Evolutionary conservation across 2,113 vertebrate genomes (phyloP).

Genomic region (Brevimyrus niger): DNA sequence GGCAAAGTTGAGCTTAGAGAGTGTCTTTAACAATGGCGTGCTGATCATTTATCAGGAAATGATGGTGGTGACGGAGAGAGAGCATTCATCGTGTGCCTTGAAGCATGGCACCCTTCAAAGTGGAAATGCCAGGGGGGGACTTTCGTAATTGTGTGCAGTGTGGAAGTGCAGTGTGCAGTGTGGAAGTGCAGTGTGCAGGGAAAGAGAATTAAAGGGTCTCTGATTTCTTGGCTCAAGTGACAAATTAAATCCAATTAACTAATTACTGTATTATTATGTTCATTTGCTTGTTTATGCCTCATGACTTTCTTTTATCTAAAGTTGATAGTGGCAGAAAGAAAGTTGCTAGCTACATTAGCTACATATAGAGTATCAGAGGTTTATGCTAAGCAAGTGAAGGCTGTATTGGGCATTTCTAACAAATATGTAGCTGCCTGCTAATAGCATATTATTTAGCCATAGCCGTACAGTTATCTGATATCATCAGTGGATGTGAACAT

Average conservation of each 20-base stretch:
- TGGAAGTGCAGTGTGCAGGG: neutral
- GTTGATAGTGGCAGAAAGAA: neutral
- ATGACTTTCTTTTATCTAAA: neutral
- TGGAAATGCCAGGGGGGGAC: neutral
- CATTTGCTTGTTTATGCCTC: neutral
- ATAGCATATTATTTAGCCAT: neutral
- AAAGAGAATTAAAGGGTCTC: neutral
- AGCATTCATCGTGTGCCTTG: neutral
- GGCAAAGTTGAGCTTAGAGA: neutral
- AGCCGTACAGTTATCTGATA: neutral
- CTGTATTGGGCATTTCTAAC: neutral
- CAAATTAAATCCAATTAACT: slow-evolving; percentile 1
- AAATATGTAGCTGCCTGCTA: neutral
- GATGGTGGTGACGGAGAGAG: neutral
- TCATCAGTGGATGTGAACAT: neutral
- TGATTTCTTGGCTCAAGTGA: neutral
- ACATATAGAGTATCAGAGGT: neutral
- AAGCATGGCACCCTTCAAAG: neutral
- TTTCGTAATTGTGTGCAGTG: neutral
- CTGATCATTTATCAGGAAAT: neutral
- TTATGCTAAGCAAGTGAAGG: neutral
- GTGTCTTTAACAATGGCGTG: neutral
- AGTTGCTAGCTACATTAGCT: neutral
- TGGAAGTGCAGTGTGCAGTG: too few relatives aligned
- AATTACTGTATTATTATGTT: neutral